Evolutionary conservation across 2,888 invertebrate species (phyloP), one percentile per base, ranked within the genome.

Genomic region (Leucania comma): DNA sequence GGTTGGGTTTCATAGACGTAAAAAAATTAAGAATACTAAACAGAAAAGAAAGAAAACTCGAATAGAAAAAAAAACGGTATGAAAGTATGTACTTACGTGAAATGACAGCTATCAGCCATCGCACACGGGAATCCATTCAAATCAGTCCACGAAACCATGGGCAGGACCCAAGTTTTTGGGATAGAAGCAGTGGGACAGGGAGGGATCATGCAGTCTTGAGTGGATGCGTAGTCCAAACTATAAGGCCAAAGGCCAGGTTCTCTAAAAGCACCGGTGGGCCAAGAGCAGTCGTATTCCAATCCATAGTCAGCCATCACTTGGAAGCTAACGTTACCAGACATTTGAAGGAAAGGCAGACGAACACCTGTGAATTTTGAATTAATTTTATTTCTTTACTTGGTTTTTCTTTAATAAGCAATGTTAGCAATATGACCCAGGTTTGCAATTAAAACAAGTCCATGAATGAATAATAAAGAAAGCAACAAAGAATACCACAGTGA

Each of bases 101-200:
- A 83, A 57, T 89, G 90, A 83, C 97, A 97, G 24, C 94, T 90
- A 79, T 97, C 97, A 20, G 96, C 94, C 95, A 97, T 96, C 0
- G 97, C 93, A 87, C 97, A 97, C 14, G 96, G 93, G 24, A 88
- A 78, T 1, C 91, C 92, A 3, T 90, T 78, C 1, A 91, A 81
- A 79, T 97, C 97, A 10, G 87, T 70, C 93, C 97, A 96, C 61
- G 96, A 94, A 1, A 97, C 89, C 92, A 98, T 97, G 1, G 98
- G 98, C 0, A 97, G 86, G 0, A 97, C 96, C 98, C 97, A 98
- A 53, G 96, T 89, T 0, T 97, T 97, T 14, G 97, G 96, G 83
- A 96, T 94, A 0, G 96, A 92, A 1, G 96, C 95, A 2, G 90
- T 92, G 0, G 97, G 97, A 86, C 97, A 97, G 0, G 95, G 95